phyloP scores from a whole-genome alignment of 2,888 invertebrate genomes.

The Acleris cristana region DNA sequence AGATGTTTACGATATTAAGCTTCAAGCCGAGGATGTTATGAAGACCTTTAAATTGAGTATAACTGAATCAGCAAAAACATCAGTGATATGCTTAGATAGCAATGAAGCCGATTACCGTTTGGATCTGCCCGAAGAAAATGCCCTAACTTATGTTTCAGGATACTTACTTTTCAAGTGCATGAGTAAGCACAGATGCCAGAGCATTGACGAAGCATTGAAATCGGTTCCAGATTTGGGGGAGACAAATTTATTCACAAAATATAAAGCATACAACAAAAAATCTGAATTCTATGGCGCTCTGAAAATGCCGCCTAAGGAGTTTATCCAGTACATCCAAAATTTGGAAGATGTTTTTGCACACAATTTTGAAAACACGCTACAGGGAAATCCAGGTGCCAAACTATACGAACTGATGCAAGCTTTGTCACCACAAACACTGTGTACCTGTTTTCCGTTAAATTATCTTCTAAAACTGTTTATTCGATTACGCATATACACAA shows the following conservation, averaged over 20 bases:
- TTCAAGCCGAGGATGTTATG: constrained; percentile 30
- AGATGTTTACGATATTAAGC: constrained; percentile 29
- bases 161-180: constrained; percentile 36
- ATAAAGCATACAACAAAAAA: constrained; percentile 25
- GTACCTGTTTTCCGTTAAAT: constrained; percentile 22
- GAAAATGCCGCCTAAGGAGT: constrained; percentile 25
- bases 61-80: background rate
- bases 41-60: background rate
- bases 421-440: constrained; percentile 16
- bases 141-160: constrained; percentile 33
- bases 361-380: constrained; percentile 12
- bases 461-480: constrained; percentile 25
- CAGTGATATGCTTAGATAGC: background rate
- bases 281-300: constrained; percentile 17
- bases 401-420: background rate
- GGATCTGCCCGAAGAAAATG: constrained; percentile 36
- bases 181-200: constrained; percentile 14
- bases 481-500: constrained; percentile 25
- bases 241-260: background rate
- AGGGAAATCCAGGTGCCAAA: constrained; percentile 6
- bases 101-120: constrained; percentile 33
- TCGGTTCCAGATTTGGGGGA: background rate
- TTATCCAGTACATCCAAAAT: constrained; percentile 23
- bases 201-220: constrained; percentile 1
- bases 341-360: constrained; percentile 19